These are phyloP conservation scores for Morone chrysops DNA, from an alignment of 2,113 vertebrate species.

Conservation along the genomic window DNA sequence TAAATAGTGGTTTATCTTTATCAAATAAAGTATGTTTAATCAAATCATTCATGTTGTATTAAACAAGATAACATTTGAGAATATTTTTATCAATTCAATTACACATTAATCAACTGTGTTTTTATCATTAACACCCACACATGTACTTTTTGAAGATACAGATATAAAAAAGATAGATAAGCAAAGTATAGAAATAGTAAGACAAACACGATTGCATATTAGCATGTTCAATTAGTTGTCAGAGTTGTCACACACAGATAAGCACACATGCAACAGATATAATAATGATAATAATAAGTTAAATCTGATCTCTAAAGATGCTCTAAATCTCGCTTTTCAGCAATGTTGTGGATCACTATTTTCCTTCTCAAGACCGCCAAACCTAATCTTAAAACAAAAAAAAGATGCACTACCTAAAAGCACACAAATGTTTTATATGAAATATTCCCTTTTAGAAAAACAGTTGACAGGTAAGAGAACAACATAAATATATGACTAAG, in stretches of 20 bases:
- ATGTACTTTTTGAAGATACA: neutral
- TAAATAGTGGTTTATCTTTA: too few species aligned
- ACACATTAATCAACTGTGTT: neutral
- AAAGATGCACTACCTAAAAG: neutral
- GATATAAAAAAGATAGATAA: neutral
- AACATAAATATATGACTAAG: neutral
- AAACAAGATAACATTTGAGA: too few species aligned
- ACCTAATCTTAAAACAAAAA: neutral
- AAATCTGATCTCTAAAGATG: neutral
- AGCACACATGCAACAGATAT: too few species aligned
- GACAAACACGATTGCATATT: neutral
- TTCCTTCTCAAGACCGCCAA: neutral
- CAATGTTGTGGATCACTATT: too few species aligned
- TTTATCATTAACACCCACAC: neutral
- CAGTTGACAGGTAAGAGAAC: neutral
- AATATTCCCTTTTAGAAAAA: neutral
- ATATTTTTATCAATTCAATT: neutral
- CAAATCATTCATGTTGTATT: too few species aligned
- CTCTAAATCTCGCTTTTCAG: too few species aligned
- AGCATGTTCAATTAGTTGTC: neutral
- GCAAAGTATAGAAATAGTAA: neutral
- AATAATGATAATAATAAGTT: neutral
- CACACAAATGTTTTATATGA: neutral
- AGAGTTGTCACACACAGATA: neutral
- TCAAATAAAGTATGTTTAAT: too few species aligned